These are phyloP conservation scores for Potorous gilbertii DNA, from an alignment of 2,797 vertebrate genomes.

Conservation along the genomic window DNA sequence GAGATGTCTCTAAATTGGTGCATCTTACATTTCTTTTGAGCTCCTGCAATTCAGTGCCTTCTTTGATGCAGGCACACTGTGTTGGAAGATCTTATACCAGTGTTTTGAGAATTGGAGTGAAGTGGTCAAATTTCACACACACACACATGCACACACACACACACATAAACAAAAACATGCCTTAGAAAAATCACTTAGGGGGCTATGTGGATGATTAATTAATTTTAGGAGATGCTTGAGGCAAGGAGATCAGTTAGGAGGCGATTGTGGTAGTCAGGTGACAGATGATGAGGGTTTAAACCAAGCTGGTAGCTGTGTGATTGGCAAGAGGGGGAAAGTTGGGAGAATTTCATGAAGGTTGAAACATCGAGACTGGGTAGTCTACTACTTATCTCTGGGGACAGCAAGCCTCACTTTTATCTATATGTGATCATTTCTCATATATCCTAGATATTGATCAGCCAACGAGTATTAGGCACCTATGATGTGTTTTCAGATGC, in stretches of 20 bases:
- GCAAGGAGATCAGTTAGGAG: background rate
- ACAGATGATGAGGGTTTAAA: background rate
- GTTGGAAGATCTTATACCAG: background rate
- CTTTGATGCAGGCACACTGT: background rate
- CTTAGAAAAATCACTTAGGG: background rate
- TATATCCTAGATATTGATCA: background rate
- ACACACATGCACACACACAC: too few relatives aligned
- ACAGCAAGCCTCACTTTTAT: background rate
- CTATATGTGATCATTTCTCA: background rate
- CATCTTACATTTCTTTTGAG: too few relatives aligned
- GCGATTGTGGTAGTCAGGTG: background rate
- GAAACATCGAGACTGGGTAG: background rate
- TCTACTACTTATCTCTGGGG: background rate
- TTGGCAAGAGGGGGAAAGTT: background rate
- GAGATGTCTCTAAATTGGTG: background rate
- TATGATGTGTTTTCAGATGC: background rate
- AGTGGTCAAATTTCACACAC: background rate
- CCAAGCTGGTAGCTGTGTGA: background rate
- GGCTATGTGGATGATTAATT: background rate
- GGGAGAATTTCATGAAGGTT: background rate
- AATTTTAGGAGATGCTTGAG: background rate
- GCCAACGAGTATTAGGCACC: background rate
- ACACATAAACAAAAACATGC: background rate
- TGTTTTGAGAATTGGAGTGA: background rate
- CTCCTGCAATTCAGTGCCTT: background rate